Conservation (phyloP, 92 coral and sea anemone species). For the Parazoanthus swiftii region DNA sequence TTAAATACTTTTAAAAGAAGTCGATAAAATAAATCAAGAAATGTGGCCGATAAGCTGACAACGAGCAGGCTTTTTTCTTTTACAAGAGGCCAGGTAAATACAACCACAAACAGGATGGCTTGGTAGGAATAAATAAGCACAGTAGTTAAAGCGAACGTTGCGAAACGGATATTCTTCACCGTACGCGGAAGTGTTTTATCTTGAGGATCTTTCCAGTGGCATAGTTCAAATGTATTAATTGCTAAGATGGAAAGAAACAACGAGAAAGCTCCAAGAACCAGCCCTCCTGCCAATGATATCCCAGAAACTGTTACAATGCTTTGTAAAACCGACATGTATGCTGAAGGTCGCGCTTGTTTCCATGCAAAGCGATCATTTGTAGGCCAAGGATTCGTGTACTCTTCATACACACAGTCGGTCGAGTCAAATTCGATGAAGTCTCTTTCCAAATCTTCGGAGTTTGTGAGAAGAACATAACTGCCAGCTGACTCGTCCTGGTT, state of each 20-base stretch:
- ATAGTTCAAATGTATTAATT: background rate
- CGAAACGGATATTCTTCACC: background rate
- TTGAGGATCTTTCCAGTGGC: background rate
- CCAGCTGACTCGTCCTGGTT: background rate
- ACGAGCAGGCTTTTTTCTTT: conserved; percentile 31
- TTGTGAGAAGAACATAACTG: background rate
- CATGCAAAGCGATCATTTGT: background rate
- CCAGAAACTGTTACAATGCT: background rate
- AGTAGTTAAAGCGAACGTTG: background rate
- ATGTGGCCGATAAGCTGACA: conserved; percentile 17
- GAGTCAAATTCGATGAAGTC: background rate
- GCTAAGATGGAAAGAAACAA: background rate
- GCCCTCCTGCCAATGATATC: background rate
- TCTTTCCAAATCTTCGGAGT: background rate
- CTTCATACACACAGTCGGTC: conserved; percentile 7
- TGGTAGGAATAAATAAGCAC: conserved; percentile 34
- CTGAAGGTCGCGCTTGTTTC: conserved; percentile 25
- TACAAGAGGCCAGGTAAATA: conserved; percentile 39
- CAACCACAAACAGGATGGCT: conserved; percentile 16
- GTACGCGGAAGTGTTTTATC: background rate
- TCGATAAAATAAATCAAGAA: conserved; percentile 40
- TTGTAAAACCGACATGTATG: background rate
- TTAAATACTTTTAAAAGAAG: conserved; percentile 32
- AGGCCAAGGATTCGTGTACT: background rate
- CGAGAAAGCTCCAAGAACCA: conserved; percentile 17